phyloP scores from a whole-genome alignment of 2,797 vertebrate genomes.

The Erethizon dorsatum region DNA sequence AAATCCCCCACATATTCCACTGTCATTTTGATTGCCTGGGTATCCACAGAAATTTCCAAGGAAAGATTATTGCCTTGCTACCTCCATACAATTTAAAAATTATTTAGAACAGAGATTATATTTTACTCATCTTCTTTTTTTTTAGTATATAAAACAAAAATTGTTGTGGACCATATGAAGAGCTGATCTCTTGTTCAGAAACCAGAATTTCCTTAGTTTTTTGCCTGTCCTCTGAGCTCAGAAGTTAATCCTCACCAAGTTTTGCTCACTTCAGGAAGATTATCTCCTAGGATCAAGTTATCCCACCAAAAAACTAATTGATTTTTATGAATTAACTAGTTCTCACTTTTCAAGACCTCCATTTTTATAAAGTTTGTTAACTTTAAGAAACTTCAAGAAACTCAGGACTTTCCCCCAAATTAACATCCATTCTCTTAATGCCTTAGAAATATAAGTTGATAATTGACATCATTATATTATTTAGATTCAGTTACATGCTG shows the following conservation, averaged over 20 bases:
- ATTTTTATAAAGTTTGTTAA: not conserved
- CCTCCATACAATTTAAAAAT: not conserved
- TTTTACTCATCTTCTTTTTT: constrained; percentile 1
- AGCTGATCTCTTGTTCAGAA: not conserved
- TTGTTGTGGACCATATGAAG: not conserved
- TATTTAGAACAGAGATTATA: not conserved
- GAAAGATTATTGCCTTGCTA: not conserved
- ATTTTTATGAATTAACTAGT: not conserved
- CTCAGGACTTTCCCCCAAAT: not conserved
- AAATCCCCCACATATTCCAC: not conserved
- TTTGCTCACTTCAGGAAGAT: not conserved
- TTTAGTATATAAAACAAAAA: not conserved
- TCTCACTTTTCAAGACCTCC: not conserved
- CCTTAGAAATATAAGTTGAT: not conserved
- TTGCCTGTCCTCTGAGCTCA: not conserved
- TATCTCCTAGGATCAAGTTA: not conserved
- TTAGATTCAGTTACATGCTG: not conserved
- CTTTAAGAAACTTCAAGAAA: constrained; percentile 52
- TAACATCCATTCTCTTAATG: not conserved
- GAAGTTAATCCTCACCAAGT: not conserved
- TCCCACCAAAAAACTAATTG: not conserved
- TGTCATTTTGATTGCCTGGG: not conserved
- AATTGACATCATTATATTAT: not conserved
- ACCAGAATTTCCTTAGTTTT: not conserved
- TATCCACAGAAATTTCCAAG: not conserved